Percentiles rank a stretch among this genome's conserved stretches.
Conservation (phyloP, 1,140 invertebrate species). For the Bombyx mandarina region DNA sequence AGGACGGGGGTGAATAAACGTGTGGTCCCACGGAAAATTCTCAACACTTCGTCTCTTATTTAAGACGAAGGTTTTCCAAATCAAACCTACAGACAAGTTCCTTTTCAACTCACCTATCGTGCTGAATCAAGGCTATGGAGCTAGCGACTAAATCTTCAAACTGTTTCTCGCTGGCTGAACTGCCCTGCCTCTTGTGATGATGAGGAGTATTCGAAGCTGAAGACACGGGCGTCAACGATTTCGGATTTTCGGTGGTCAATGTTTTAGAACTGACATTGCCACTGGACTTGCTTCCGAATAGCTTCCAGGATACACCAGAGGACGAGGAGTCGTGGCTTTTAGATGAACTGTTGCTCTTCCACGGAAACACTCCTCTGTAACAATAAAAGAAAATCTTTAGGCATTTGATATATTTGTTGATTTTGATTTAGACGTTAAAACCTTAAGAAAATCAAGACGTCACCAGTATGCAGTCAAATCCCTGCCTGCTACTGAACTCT, state of each 20-base stretch:
- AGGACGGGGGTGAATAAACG: too few species aligned
- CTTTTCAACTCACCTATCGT: slow-evolving; percentile 63
- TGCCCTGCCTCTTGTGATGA: slow-evolving; percentile 61
- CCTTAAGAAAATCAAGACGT: too few species aligned
- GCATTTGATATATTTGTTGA: not conserved
- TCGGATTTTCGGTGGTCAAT: slow-evolving; percentile 32
- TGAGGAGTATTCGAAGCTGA: slow-evolving; percentile 58
- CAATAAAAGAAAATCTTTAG: slow-evolving; percentile 33
- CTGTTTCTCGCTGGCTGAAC: slow-evolving; percentile 65
- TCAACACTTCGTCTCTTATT: too few species aligned
- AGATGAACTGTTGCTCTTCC: slow-evolving; percentile 70
- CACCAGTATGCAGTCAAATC: too few species aligned
- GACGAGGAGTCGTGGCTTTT: slow-evolving; percentile 33
- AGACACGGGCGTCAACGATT: slow-evolving; percentile 46
- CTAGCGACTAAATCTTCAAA: slow-evolving; percentile 74
- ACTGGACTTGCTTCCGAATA: slow-evolving; percentile 57
- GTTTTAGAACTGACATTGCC: slow-evolving; percentile 39
- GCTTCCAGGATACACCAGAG: slow-evolving; percentile 33
- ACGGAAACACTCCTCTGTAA: slow-evolving; percentile 77
- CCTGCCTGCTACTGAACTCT: too few species aligned
- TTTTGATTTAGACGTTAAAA: too few species aligned
- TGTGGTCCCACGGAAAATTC: too few species aligned
- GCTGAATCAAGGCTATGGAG: slow-evolving; percentile 75
- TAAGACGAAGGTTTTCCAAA: too few species aligned
- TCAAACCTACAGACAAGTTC: too few species aligned